Percentiles rank a stretch among this genome's conserved stretches.
Conservation (phyloP, 2,888 invertebrate species). For the Rhaphigaster nebulosa region DNA sequence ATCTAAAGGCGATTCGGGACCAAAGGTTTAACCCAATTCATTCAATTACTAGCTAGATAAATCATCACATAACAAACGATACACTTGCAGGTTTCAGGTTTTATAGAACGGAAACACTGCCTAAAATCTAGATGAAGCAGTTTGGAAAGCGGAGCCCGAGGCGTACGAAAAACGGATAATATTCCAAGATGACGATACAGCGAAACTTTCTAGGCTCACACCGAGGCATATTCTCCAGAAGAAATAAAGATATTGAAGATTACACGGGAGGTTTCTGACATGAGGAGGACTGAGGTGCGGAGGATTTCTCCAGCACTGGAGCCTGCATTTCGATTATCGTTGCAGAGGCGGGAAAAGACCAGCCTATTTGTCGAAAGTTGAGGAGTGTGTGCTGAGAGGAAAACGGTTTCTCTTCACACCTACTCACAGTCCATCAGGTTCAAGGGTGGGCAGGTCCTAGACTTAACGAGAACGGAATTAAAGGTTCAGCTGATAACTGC, state of each 20-base stretch:
- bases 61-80: background rate
- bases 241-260: background rate
- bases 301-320: background rate
- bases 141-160: background rate
- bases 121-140: constrained; percentile 21
- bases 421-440: background rate
- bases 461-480: background rate
- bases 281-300: background rate
- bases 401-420: constrained; percentile 4
- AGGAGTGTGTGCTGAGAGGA: background rate
- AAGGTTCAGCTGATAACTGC: background rate
- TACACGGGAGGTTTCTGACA: background rate
- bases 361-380: constrained; percentile 30
- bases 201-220: background rate
- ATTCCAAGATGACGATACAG: background rate
- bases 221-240: background rate
- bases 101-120: constrained; percentile 18
- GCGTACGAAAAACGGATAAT: constrained; percentile 19
- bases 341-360: constrained; percentile 21
- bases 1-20: background rate
- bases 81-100: constrained; percentile 4
- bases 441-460: background rate
- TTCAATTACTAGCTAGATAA: constrained; percentile 16
- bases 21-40: background rate
- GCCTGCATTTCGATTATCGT: constrained; percentile 21